Evolutionary conservation across 1,140 invertebrate species (phyloP).

Genomic region (Procambarus virginalis): DNA sequence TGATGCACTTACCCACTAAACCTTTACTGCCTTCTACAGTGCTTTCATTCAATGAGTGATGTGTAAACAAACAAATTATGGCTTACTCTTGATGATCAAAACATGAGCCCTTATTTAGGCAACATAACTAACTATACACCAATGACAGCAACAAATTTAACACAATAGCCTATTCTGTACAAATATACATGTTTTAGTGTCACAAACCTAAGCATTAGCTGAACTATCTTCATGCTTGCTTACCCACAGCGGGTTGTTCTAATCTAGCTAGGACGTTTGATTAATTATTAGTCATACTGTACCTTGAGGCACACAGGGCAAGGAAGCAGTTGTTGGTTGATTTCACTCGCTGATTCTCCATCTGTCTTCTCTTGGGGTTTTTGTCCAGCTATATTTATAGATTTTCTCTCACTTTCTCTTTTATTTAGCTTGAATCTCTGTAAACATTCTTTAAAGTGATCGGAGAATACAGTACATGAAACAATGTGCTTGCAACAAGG

Average conservation of each 20-base stretch:
- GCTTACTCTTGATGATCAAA: no score
- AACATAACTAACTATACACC: no score
- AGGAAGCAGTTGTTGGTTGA: neutral
- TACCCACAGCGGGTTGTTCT: neutral
- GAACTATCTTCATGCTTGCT: no score
- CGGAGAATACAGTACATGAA: neutral
- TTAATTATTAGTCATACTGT: neutral
- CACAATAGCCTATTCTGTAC: no score
- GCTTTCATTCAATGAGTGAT: no score
- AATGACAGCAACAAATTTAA: no score
- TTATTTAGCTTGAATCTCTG: constrained; percentile 35
- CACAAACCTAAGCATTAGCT: neutral
- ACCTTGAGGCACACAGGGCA: constrained; percentile 51
- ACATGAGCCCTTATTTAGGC: no score
- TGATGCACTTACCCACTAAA: no score
- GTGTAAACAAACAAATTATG: no score
- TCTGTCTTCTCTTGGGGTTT: neutral
- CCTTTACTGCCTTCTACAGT: no score
- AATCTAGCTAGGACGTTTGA: neutral
- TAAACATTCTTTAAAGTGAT: constrained; percentile 42
- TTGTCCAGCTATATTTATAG: neutral
- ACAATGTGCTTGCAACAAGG: constrained; percentile 53
- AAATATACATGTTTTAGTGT: no score
- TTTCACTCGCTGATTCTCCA: neutral
- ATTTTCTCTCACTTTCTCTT: neutral